phyloP scores from a whole-genome alignment of 2,797 vertebrate genomes.

The Cyclura pinguis region DNA sequence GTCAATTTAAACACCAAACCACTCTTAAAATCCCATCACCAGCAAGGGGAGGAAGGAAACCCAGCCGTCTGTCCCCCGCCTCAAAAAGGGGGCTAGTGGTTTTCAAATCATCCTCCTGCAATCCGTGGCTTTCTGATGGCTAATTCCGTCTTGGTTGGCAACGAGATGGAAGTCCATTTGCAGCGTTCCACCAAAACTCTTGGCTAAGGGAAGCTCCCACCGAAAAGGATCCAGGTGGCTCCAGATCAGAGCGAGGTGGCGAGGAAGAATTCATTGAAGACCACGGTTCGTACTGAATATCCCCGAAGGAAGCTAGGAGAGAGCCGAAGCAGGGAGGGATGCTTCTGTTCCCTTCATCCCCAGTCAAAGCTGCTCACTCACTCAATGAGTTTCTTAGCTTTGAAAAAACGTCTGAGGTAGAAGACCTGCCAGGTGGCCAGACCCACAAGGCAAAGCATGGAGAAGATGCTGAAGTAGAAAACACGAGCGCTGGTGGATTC shows the following conservation, averaged over 20 bases:
- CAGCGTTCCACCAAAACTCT: background rate
- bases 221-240: background rate
- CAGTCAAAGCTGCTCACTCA: background rate
- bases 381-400: conserved; percentile 71
- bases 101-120: background rate
- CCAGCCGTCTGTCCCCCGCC: background rate
- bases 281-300: too few relatives aligned
- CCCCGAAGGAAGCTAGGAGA: background rate
- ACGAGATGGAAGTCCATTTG: background rate
- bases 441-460: conserved; percentile 68
- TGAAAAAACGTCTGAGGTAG: conserved; percentile 68
- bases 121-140: too few relatives aligned
- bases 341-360: background rate
- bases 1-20: background rate
- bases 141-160: background rate
- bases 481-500: conserved; percentile 67
- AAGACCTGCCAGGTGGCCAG: conserved; percentile 68
- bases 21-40: background rate
- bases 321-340: background rate
- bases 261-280: background rate
- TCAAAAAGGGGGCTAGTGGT: background rate
- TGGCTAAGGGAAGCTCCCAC: background rate
- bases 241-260: background rate
- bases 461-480: conserved; percentile 67
- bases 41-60: background rate